Evolutionary conservation across 1,140 invertebrate genomes (phyloP).

Genomic region (Papilio polyxenes): DNA sequence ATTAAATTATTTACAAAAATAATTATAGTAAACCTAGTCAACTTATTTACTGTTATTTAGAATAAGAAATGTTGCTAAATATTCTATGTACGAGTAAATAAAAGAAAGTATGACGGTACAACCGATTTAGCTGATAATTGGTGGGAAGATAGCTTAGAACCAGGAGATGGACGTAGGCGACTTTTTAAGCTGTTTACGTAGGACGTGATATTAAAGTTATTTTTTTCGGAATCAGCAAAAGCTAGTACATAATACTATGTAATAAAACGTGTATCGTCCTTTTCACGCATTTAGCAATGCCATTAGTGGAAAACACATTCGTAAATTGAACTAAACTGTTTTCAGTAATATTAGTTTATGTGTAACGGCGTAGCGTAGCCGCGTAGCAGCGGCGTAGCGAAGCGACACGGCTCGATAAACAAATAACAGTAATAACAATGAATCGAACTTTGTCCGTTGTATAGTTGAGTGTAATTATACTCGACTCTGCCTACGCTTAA

Average conservation of each 20-base stretch:
- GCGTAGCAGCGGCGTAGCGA: constrained; percentile 10
- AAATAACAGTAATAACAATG: constrained; percentile 26
- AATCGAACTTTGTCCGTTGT: constrained; percentile 24
- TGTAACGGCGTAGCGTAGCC: not conserved
- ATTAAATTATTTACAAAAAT: too few relatives aligned
- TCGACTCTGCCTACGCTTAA: not conserved
- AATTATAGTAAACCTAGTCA: too few relatives aligned
- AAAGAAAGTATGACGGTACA: too few relatives aligned
- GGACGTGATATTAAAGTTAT: too few relatives aligned
- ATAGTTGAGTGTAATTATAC: constrained; percentile 10
- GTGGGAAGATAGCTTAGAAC: too few relatives aligned
- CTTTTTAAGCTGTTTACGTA: too few relatives aligned
- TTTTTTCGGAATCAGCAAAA: too few relatives aligned
- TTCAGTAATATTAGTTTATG: constrained; percentile 24
- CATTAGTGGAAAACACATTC: constrained; percentile 14
- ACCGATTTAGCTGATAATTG: too few relatives aligned
- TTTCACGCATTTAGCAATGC: not conserved
- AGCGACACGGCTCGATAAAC: constrained; percentile 11
- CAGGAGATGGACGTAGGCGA: too few relatives aligned
- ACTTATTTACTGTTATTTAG: too few relatives aligned
- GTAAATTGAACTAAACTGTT: constrained; percentile 17
- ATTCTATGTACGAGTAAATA: too few relatives aligned
- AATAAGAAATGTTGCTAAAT: too few relatives aligned
- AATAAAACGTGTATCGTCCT: not conserved
- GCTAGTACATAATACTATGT: not conserved